Base-by-base conservation (phyloP, 2,797 vertebrate species). In the Lates japonicus region DNA sequence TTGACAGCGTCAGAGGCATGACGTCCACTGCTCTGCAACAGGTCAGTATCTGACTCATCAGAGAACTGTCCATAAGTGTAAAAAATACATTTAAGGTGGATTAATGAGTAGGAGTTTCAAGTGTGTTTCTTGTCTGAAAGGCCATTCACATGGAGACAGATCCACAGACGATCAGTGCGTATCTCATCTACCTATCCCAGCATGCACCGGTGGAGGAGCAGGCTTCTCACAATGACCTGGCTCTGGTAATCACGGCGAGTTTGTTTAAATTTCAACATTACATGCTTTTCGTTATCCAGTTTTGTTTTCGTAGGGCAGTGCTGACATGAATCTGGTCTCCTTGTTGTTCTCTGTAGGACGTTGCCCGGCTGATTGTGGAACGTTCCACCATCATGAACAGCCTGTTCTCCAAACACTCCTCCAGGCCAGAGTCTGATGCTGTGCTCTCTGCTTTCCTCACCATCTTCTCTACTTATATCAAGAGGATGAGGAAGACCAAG, bases 91-190 rank as follows among this genome's bases (percentile, higher is more conserved):
- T 70, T 52, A 0, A 20, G 2, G 10, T 66, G 5, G 39, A 33
- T 37, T 13, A 17, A 39, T 41, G 13, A 79, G n/a, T 6, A 14
- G 14, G 13, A 20, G 44, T 51, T 60, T 51, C 4, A 62, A 19
- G 31, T 25, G 0, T 31, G 11, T 66, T 17, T 76, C 42, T 67
- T 62, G 14, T 76, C 20, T 80, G 41, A 0, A 76, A 99, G 98
- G 98, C 98, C 70, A 97, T 99, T 87, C 98, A 99, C 89, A 96
- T 99, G 97, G 98, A 99, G 93, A 99, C 98, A 0, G 98, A 99
- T 82, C 97, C 98, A 0, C 97, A 98, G 90, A 98, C 97, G 19
- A 97, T 99, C 91, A 99, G 98, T 1, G 98, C 98, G 60, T 99
- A 99, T 90, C 94, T 99, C 77, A 97, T 99, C 84, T 99, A 99